Evolutionary conservation across 1,140 invertebrate species (phyloP).

Genomic region (Ectropis grisescens): DNA sequence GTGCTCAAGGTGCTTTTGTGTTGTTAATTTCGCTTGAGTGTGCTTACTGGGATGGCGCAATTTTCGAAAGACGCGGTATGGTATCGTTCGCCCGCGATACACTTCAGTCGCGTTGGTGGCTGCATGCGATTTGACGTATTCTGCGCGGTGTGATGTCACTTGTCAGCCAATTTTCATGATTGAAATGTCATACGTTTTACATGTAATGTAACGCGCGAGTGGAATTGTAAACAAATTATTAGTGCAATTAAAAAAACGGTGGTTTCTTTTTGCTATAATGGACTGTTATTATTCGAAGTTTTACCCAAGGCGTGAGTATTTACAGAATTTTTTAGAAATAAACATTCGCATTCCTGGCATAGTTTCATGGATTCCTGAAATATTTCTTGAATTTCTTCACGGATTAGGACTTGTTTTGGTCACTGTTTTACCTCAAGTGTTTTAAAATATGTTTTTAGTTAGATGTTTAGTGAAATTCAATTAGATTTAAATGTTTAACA

Average conservation of each 20-base stretch:
- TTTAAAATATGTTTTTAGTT: too few species aligned
- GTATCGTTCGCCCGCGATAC: constrained; percentile 64
- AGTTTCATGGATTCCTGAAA: constrained; percentile 16
- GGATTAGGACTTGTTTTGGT: too few species aligned
- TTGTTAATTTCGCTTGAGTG: constrained; percentile 64
- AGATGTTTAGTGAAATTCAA: too few species aligned
- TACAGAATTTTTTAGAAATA: constrained; percentile 40
- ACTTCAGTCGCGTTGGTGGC: constrained; percentile 67
- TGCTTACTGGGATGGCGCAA: constrained; percentile 68
- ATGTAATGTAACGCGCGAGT: constrained; percentile 57
- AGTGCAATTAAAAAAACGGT: constrained; percentile 60
- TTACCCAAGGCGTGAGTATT: constrained; percentile 69
- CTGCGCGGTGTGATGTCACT: constrained; percentile 64
- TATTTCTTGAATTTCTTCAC: constrained; percentile 17
- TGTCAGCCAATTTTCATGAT: constrained; percentile 65
- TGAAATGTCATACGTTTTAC: constrained; percentile 65
- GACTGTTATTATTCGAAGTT: constrained; percentile 70
- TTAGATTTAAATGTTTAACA: too few species aligned
- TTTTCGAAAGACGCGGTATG: constrained; percentile 70
- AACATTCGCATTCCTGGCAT: constrained; percentile 58
- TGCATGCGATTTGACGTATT: constrained; percentile 69
- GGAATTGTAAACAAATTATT: constrained; percentile 60
- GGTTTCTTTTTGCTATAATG: constrained; percentile 58
- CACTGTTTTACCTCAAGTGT: too few species aligned
- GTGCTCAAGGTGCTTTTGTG: constrained; percentile 67